These are phyloP conservation scores for Triops longicaudatus DNA, from an alignment of 1,140 invertebrate species.

Conservation along the genomic window DNA sequence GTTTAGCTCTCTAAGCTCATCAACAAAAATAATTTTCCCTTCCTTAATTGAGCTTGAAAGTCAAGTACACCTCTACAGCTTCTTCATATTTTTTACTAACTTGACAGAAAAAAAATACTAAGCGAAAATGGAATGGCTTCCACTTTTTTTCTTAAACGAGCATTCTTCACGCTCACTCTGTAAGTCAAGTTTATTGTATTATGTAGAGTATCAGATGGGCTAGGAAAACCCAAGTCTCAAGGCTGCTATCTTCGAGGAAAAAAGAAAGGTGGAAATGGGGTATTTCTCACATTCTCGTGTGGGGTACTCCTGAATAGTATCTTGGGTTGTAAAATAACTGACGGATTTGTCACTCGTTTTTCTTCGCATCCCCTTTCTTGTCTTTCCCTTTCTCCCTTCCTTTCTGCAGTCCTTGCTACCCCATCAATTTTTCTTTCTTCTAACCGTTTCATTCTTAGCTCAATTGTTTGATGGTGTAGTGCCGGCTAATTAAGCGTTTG, in stretches of 20 bases:
- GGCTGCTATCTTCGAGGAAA: neutral
- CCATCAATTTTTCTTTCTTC: neutral
- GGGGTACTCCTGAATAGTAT: too few species aligned
- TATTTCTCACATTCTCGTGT: neutral
- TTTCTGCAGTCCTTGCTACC: neutral
- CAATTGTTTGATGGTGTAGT: constrained; percentile 15
- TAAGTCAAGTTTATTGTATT: neutral
- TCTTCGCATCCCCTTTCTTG: neutral
- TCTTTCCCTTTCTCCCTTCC: neutral
- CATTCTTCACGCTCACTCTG: neutral
- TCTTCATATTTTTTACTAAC: too few species aligned
- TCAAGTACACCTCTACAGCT: too few species aligned
- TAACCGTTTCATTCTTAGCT: neutral
- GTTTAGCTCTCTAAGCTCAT: too few species aligned
- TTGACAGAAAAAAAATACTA: neutral
- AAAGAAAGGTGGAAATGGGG: neutral
- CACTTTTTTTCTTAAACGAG: neutral
- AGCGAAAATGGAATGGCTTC: neutral
- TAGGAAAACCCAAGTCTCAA: neutral
- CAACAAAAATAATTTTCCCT: neutral
- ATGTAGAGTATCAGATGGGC: neutral
- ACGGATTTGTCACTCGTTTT: neutral
- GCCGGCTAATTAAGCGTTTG: constrained; percentile 5
- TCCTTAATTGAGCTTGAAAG: neutral
- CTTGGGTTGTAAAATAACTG: neutral